Evolutionary conservation across 2,888 invertebrate species (phyloP), one percentile per base, ranked within the genome.

Genomic region (Latrodectus hesperus): DNA sequence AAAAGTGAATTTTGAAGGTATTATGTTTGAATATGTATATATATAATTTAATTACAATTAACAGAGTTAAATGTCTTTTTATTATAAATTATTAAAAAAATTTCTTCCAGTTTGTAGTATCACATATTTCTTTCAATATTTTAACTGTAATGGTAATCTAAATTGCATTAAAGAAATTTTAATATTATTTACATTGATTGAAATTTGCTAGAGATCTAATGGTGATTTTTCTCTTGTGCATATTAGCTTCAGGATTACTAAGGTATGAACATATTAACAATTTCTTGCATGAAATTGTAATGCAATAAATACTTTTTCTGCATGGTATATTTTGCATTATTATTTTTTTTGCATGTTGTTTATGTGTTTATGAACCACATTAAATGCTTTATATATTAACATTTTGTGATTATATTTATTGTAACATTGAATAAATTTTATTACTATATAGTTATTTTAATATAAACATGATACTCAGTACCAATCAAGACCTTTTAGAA

Each of bases 161-260:
- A 22, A 22, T 22, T 22, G 22, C 22, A 22, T 22, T 22, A 22
- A 22, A 22, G 22, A 22, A 22, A 22, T 22, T 22, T 22, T 22
- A 22, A 22, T 22, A 22, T 22, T 22, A 1, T 1, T 22, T 22
- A 22, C 22, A 22, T 1, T 22, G 22, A 22, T 22, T 22, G 22
- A 22, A 22, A 22, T 22, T 22, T 22, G 22, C 22, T 22, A 22
- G 22, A 65, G 4, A 22, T 71, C 53, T 80, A 76, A 71, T 60
- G 73, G 14, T 73, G 67, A 8, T 60, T 17, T 55, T 55, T 17
- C 71, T 75, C 80, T 75, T 81, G 55, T 75, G 17, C 64, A 72
- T 49, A 68, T 79, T 83, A 88, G 88, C 88, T 88, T 88, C 88
- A 83, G 88, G 88, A 88, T 88, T 70, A 88, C 81, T 79, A 88